Evolutionary conservation across 2,113 vertebrate species (phyloP).

Genomic region (Sebastes schlegelii): DNA sequence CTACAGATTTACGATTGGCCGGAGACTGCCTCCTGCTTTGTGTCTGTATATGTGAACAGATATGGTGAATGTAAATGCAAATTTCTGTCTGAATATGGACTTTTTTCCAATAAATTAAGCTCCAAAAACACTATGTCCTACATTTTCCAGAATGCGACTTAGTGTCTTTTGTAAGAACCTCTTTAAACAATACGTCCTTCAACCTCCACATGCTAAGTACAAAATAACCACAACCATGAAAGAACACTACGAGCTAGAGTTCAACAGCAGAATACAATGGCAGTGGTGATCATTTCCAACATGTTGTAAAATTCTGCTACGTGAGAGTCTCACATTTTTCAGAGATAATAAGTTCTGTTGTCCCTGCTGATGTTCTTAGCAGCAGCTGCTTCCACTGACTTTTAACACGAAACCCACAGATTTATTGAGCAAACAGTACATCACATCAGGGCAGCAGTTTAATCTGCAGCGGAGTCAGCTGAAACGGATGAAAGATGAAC

Average conservation of each 20-base stretch:
- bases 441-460: conserved; percentile 46
- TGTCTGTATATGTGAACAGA: neutral
- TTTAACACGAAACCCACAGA: conserved; percentile 43
- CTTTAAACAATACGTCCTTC: neutral
- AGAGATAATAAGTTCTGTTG: conserved; percentile 8
- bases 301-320: conserved; percentile 29
- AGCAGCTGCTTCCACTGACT: conserved; percentile 56
- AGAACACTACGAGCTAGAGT: neutral
- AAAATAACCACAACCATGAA: neutral
- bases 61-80: neutral
- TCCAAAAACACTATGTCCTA: neutral
- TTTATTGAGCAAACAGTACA: conserved; percentile 48
- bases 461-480: conserved; percentile 44
- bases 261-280: neutral
- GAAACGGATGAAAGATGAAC: conserved; percentile 26
- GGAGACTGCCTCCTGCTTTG: neutral
- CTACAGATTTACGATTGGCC: neutral
- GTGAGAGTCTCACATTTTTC: conserved; percentile 32
- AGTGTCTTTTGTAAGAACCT: neutral
- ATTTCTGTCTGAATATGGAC: neutral
- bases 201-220: neutral
- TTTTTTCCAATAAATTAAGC: too few species aligned
- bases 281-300: conserved; percentile 7
- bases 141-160: neutral
- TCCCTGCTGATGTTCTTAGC: conserved; percentile 24